Conservation (phyloP, 2,888 invertebrate species). For the Bellardia bayeri region DNA sequence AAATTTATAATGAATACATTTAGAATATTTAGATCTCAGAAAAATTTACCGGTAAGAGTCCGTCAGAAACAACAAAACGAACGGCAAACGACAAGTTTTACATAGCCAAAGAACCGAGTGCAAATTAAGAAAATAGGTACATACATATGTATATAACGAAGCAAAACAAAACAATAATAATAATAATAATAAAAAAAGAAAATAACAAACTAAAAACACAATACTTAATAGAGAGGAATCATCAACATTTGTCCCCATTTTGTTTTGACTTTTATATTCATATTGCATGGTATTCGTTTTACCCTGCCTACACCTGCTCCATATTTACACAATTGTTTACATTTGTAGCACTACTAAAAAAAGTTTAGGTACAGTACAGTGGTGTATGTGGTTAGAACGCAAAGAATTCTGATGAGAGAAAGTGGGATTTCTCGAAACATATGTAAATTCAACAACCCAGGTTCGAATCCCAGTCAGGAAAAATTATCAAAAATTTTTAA, state of each 20-base stretch:
- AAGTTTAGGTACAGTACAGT: too few species aligned
- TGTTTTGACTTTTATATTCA: conserved; percentile 47
- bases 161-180: conserved; percentile 36
- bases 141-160: conserved; percentile 15
- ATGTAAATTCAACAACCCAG: too few species aligned
- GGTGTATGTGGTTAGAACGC: too few species aligned
- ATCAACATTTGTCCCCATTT: conserved; percentile 66
- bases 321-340: not conserved
- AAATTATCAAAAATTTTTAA: too few species aligned
- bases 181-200: conserved; percentile 45
- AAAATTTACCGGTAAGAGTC: conserved; percentile 61
- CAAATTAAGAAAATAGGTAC: conserved; percentile 51
- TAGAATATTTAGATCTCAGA: conserved; percentile 51
- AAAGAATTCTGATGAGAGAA: too few species aligned
- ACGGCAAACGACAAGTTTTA: conserved; percentile 34
- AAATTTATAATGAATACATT: conserved; percentile 52
- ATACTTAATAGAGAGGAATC: conserved; percentile 54
- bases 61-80: conserved; percentile 45
- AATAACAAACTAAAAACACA: conserved; percentile 44
- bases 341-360: conserved; percentile 11
- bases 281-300: not conserved
- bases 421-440: too few species aligned
- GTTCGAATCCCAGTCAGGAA: too few species aligned
- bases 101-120: conserved; percentile 19
- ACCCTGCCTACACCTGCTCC: too few species aligned